Base-by-base conservation (phyloP, 2,888 invertebrate genomes). In the Drosophila meridionalis region DNA sequence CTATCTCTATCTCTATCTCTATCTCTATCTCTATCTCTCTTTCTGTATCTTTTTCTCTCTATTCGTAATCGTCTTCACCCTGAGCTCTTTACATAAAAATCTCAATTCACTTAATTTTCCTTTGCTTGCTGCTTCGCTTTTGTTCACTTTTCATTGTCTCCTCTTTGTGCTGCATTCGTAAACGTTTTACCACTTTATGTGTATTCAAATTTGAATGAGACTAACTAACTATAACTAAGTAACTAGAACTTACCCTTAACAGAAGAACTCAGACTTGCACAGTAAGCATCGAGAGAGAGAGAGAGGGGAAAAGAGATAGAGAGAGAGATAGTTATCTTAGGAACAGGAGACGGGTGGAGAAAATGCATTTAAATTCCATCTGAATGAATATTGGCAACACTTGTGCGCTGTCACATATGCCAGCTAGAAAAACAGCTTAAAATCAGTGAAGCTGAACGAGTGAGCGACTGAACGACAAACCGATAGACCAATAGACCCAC, bases 401-500 rank as follows among this genome's bases (percentile, higher is more conserved):
- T 76, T 71, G 70, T 48, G 68, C 48, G 36, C 42, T 42, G 71
- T 45, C 73, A 30, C 72, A 71, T 69, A 70, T 71, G 71, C 62
- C 62, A 57, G 66, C 76, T 50, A 52, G 52, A 71, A 56, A 76
- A 68, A 55, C 42, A 50, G 63, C 61, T 71, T 65, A 53, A 68
- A 77, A 57, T 63, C 78, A 76, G 59, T 57, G 68, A 62, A 80
- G 65, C 73, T 57, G 77, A 80, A 47, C 63, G 57, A 59, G 43
- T 57, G 62, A 52, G 42, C 69, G 57, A 67, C 65, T 57, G 77
- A 80, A 47, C 63, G 57, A 62, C 59, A 57, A 66, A 80, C 77
- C 78, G 77, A 78, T 78, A 76, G 72, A 78, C 72, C 78, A 80
- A 80, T 80, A 72, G 64, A 73, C 72, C 65, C 69, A 74, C 69